These are phyloP conservation scores for Chloropsis cyanopogon DNA, from an alignment of 2,113 vertebrate species.

Conservation along the genomic window DNA sequence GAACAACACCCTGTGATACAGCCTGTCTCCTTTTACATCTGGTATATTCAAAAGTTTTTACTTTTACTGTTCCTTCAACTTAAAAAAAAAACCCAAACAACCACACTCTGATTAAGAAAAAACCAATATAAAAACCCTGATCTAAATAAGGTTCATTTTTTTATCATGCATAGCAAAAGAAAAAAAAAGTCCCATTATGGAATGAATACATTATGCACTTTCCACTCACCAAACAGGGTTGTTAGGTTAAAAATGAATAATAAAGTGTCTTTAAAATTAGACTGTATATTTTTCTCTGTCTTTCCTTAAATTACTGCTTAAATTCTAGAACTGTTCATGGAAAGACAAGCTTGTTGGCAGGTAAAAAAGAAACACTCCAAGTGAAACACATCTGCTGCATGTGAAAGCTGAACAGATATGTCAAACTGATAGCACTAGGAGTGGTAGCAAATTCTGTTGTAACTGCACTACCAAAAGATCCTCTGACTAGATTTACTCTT, in stretches of 20 bases:
- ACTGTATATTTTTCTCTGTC: background rate
- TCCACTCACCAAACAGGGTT: background rate
- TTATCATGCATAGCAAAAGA: background rate
- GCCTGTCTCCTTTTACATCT: background rate
- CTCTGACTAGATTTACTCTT: background rate
- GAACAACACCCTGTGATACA: background rate
- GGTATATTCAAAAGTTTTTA: background rate
- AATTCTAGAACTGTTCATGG: background rate
- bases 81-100: background rate
- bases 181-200: background rate
- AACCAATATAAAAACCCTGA: background rate
- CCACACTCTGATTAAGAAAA: background rate
- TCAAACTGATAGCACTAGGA: background rate
- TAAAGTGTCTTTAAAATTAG: background rate
- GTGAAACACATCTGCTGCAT: background rate
- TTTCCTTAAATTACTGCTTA: background rate
- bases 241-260: background rate
- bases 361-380: background rate
- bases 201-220: background rate
- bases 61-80: background rate
- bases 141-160: background rate
- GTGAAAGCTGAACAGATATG: background rate
- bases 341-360: background rate
- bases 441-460: conserved; percentile 6
- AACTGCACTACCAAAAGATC: conserved; percentile 3